These are phyloP conservation scores for Ochropacha duplaris DNA, from an alignment of 2,888 invertebrate genomes.

Conservation along the genomic window DNA sequence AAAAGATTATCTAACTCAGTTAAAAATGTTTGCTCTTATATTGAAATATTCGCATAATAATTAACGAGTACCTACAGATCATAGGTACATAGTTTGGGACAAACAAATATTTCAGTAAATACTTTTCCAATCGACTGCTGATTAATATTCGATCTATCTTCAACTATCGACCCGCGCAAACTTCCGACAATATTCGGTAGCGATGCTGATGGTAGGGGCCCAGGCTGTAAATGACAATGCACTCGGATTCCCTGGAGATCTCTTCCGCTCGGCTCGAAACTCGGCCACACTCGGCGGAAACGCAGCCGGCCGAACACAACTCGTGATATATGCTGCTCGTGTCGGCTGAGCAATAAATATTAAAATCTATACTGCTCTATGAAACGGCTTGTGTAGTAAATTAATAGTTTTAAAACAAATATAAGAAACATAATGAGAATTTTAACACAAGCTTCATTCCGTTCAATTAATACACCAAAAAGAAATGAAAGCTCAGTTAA, in stretches of 20 bases:
- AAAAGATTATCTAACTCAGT: too few species aligned
- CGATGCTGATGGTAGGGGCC: conserved; percentile 5
- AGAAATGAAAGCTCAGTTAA: not conserved
- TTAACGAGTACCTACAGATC: too few species aligned
- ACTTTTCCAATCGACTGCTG: too few species aligned
- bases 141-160: not conserved
- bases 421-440: too few species aligned
- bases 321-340: conserved; percentile 19
- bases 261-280: conserved; percentile 57
- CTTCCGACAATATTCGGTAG: not conserved
- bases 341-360: conserved; percentile 4
- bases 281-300: conserved; percentile 59
- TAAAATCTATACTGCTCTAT: not conserved
- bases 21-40: too few species aligned
- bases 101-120: too few species aligned
- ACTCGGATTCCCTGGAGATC: conserved; percentile 56
- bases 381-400: not conserved
- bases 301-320: conserved; percentile 41
- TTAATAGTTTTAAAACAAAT: not conserved
- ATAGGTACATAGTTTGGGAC: too few species aligned
- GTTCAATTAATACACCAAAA: too few species aligned
- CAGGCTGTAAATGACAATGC: conserved; percentile 46
- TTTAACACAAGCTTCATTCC: too few species aligned
- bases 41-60: too few species aligned
- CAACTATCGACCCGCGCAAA: not conserved